Conservation (phyloP, 1,140 invertebrate species). For the Pogonomyrmex californicus region DNA sequence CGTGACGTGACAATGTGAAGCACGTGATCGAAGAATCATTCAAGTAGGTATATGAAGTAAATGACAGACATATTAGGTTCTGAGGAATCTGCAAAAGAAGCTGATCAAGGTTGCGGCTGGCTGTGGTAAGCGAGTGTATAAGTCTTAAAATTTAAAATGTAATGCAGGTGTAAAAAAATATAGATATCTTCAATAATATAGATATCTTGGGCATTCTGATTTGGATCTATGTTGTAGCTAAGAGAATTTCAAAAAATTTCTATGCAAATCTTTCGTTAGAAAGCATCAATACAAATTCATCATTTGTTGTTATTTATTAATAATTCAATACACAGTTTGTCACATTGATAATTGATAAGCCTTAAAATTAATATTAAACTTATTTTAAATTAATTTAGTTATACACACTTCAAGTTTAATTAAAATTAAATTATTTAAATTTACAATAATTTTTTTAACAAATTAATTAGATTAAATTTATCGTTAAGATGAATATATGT, state of each 20-base stretch:
- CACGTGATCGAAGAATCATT: slow-evolving; percentile 55
- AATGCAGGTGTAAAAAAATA: not conserved
- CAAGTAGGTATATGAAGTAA: slow-evolving; percentile 25
- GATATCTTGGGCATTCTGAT: too few species aligned
- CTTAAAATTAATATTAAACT: not conserved
- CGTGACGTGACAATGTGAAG: slow-evolving; percentile 1
- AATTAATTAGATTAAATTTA: not conserved
- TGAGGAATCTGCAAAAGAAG: slow-evolving; percentile 76
- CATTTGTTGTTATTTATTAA: not conserved
- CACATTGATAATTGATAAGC: not conserved
- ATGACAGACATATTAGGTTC: slow-evolving; percentile 72
- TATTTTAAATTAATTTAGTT: not conserved
- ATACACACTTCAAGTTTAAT: not conserved
- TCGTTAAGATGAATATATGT: not conserved
- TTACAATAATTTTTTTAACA: not conserved
- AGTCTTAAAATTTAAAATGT: not conserved
- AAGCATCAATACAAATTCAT: not conserved
- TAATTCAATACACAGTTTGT: not conserved
- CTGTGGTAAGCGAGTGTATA: slow-evolving; percentile 58
- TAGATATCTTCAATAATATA: not conserved
- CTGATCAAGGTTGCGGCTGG: slow-evolving; percentile 78
- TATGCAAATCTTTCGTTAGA: not conserved
- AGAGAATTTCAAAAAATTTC: too few species aligned
- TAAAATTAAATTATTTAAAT: not conserved
- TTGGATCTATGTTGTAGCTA: too few species aligned